These are phyloP conservation scores for Taxidea taxus DNA, from an alignment of 2,113 vertebrate species.

Conservation along the genomic window DNA sequence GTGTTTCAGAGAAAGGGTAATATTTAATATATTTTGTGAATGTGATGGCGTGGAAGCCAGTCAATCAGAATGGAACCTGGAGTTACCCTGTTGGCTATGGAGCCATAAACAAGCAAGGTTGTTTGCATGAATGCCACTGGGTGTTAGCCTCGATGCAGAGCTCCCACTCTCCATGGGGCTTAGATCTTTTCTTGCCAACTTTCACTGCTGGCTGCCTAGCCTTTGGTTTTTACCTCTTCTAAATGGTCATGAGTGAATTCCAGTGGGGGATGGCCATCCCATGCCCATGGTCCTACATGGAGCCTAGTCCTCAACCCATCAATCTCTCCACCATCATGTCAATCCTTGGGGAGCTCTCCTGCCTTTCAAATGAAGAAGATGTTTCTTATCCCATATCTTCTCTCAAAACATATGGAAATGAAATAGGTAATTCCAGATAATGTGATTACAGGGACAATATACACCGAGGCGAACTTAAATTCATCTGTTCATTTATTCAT, in stretches of 20 bases:
- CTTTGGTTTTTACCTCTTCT: not conserved
- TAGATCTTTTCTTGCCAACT: not conserved
- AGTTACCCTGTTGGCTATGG: not conserved
- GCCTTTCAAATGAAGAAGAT: not conserved
- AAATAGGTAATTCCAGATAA: not conserved
- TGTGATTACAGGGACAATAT: not conserved
- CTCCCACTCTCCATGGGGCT: not conserved
- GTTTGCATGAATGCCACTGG: no score
- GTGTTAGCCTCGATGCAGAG: no score
- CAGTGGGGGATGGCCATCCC: not conserved
- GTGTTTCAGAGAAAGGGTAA: not conserved
- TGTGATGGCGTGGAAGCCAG: not conserved
- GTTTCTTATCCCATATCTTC: not conserved
- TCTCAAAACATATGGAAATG: not conserved
- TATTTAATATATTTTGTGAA: not conserved
- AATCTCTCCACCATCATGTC: not conserved
- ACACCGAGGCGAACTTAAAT: not conserved
- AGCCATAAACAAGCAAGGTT: not conserved
- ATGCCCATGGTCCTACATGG: not conserved
- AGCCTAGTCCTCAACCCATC: not conserved
- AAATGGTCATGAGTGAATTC: not conserved
- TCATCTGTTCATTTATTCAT: not conserved
- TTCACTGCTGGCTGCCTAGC: not conserved
- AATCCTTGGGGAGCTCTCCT: not conserved
- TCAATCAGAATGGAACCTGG: not conserved